phyloP scores from a whole-genome alignment of 2,113 vertebrate genomes.

The Epinephelus lanceolatus region DNA sequence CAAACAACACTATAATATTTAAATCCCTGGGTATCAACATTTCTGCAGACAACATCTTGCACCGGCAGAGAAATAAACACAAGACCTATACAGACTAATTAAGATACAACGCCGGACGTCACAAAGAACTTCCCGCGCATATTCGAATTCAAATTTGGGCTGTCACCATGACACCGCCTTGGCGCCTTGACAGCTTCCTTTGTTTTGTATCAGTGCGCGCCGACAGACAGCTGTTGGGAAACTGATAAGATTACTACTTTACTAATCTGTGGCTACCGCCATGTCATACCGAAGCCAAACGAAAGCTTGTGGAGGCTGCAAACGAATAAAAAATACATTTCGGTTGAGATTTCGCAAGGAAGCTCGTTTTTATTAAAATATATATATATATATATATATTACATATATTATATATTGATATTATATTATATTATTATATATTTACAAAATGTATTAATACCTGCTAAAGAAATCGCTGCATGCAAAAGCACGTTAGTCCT shows the following conservation, averaged over 20 bases:
- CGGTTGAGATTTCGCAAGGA: neutral
- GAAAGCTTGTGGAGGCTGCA: neutral
- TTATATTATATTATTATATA: no score
- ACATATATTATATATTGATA: no score
- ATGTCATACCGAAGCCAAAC: neutral
- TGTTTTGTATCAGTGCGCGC: conserved; percentile 82
- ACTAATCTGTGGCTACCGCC: conserved; percentile 35
- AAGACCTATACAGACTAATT: no score
- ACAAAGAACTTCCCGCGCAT: conserved; percentile 78
- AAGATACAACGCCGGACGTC: neutral
- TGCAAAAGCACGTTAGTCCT: neutral
- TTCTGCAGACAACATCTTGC: neutral
- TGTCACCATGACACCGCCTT: conserved; percentile 70
- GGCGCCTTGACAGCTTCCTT: conserved; percentile 84
- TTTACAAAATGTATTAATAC: no score
- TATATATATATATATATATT: no score
- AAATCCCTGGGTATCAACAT: neutral
- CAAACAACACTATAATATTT: neutral
- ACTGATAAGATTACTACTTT: conserved; percentile 62
- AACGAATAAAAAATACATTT: neutral
- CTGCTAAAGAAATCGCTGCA: neutral
- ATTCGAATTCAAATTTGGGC: conserved; percentile 86
- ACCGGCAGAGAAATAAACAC: neutral
- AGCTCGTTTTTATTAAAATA: neutral
- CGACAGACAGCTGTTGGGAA: conserved; percentile 70